Evolutionary conservation across 1,140 invertebrate genomes (phyloP).

Genomic region (Leptinotarsa texana): DNA sequence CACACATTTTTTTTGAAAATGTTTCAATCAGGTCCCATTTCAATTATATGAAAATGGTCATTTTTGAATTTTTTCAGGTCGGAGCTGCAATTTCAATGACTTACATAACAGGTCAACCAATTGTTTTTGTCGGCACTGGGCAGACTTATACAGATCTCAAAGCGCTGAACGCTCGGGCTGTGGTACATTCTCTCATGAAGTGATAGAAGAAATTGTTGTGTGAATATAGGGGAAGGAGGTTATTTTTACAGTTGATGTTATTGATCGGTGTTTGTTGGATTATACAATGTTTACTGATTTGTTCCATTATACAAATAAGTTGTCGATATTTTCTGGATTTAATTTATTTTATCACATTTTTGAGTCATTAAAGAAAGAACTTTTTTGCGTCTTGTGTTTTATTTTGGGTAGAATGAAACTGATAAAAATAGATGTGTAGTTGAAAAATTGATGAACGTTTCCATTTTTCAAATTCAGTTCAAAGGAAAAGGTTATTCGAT

Average conservation of each 20-base stretch:
- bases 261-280: background rate
- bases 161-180: slow-evolving; percentile 94
- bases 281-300: background rate
- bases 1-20: background rate
- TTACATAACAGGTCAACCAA: slow-evolving; percentile 99
- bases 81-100: slow-evolving; percentile 99
- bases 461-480: too few species aligned
- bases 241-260: background rate
- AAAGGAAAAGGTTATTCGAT: too few species aligned
- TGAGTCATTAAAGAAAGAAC: background rate
- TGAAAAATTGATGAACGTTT: too few species aligned
- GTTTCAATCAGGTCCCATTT: background rate
- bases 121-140: slow-evolving; percentile 99
- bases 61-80: slow-evolving; percentile 66
- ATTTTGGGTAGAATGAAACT: too few species aligned
- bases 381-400: too few species aligned
- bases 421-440: too few species aligned
- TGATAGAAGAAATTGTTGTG: slow-evolving; percentile 55
- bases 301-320: background rate
- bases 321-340: background rate
- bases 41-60: too few species aligned
- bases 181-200: slow-evolving; percentile 96
- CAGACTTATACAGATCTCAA: slow-evolving; percentile 99
- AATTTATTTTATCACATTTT: slow-evolving; percentile 4
- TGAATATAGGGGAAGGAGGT: background rate